Percentiles rank a stretch among this genome's conserved stretches.
Evolutionary conservation across 2,113 vertebrate species (phyloP).

Genomic region (Climacteris rufus): DNA sequence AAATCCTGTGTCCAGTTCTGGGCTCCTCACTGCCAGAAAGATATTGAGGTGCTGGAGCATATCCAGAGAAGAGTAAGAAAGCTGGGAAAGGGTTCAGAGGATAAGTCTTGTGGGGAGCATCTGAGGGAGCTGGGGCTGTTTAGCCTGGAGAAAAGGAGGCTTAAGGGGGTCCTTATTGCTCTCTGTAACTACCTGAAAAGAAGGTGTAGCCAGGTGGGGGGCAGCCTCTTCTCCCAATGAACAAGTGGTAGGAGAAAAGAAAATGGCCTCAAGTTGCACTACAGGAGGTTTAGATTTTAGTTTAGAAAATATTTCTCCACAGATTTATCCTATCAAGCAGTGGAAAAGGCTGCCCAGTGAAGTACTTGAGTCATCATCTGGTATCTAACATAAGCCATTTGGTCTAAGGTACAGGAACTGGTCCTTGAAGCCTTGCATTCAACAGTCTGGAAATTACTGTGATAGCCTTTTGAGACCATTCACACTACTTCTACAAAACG

Average conservation of each 20-base stretch:
- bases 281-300: neutral
- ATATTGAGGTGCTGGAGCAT: accelerated
- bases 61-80: neutral
- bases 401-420: neutral
- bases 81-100: neutral
- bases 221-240: neutral
- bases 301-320: neutral
- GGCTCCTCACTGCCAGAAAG: neutral
- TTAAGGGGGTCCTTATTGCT: neutral
- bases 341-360: neutral
- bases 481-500: neutral
- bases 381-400: neutral
- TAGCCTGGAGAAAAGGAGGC: neutral
- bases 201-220: neutral
- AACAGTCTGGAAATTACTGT: neutral
- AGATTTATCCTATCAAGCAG: neutral
- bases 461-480: neutral
- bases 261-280: neutral
- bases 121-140: neutral
- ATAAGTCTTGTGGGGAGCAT: neutral
- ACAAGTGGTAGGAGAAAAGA: neutral
- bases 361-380: neutral
- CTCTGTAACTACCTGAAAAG: neutral
- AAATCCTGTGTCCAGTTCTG: neutral
- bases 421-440: neutral